Percentiles rank a stretch among this genome's conserved stretches.
Evolutionary conservation across 2,113 vertebrate genomes (phyloP).

Genomic region (Climacteris rufus): DNA sequence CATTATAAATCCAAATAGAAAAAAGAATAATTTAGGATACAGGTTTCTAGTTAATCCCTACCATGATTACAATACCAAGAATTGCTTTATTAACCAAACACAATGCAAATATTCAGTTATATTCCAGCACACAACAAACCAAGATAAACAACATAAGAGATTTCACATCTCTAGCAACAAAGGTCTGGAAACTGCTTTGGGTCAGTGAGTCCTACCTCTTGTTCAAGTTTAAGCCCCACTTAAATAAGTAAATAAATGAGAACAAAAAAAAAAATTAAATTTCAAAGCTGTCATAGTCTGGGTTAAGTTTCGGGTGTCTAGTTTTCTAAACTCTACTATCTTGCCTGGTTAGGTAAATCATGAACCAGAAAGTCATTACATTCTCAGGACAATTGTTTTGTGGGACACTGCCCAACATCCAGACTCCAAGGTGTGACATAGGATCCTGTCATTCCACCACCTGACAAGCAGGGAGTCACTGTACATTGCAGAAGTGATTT

Average conservation of each 20-base stretch:
- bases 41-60: neutral
- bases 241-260: neutral
- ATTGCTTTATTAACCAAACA: neutral
- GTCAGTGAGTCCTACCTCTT: neutral
- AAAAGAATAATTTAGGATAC: neutral
- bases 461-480: neutral
- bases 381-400: neutral
- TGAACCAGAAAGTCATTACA: neutral
- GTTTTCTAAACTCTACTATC: neutral
- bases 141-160: neutral
- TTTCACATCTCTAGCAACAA: neutral
- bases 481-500: neutral
- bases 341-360: neutral
- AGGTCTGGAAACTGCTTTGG: neutral
- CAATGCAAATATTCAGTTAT: neutral
- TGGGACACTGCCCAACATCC: neutral
- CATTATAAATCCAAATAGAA: neutral
- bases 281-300: neutral
- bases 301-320: neutral
- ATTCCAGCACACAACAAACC: neutral
- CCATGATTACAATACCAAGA: neutral
- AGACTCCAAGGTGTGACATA: neutral
- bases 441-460: neutral
- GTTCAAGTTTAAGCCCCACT: neutral
- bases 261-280: neutral